Conservation (phyloP, 2,797 vertebrate genomes). For the Delichon dasypus region DNA sequence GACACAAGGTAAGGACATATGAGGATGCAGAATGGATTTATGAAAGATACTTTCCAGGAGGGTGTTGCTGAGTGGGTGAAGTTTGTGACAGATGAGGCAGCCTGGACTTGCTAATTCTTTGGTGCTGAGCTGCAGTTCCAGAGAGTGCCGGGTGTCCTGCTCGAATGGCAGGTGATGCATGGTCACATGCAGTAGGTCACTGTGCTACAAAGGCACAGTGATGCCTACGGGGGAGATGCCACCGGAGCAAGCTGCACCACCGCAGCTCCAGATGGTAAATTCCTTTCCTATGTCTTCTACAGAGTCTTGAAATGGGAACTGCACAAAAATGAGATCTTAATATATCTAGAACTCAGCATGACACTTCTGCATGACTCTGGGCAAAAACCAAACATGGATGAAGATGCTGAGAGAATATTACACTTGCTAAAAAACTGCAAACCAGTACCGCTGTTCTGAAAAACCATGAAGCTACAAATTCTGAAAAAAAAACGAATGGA, state of each 20-base stretch:
- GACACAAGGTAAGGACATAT: neutral
- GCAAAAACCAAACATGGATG: neutral
- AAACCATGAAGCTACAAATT: neutral
- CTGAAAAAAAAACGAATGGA: neutral
- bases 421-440: neutral
- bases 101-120: neutral
- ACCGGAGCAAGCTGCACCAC: neutral
- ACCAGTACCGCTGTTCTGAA: neutral
- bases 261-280: neutral
- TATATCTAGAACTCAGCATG: neutral
- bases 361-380: neutral
- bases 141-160: neutral
- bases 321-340: neutral
- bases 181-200: neutral
- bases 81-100: constrained; percentile 4
- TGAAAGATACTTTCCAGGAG: neutral
- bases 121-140: neutral
- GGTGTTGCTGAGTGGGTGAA: neutral
- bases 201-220: neutral
- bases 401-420: neutral
- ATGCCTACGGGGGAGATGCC: neutral
- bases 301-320: neutral
- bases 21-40: neutral
- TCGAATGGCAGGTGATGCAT: neutral
- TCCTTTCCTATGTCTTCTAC: neutral